phyloP scores from a whole-genome alignment of 2,797 vertebrate species.

The Enteromius argenteus region DNA sequence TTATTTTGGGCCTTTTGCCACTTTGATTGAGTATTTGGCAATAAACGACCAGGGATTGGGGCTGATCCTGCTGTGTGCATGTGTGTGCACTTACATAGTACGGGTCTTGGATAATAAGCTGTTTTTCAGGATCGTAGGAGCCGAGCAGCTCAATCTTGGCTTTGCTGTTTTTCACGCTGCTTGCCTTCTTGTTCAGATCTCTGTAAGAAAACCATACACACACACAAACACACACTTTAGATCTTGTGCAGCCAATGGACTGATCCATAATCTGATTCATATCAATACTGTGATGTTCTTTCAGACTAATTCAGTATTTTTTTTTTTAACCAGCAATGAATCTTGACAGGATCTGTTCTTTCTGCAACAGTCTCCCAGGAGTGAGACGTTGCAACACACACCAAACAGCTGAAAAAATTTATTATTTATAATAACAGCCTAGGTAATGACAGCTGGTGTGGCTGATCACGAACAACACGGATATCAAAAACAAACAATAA shows the following conservation, averaged over 20 bases:
- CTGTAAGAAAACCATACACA: constrained; percentile 70
- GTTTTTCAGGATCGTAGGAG: constrained; percentile 90
- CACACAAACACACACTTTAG: constrained; percentile 9
- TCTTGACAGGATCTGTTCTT: constrained; percentile 3
- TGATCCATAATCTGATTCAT: constrained; percentile 3
- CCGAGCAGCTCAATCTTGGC: constrained; percentile 95
- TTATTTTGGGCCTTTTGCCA: not conserved
- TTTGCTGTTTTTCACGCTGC: constrained; percentile 81
- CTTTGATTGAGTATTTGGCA: not conserved
- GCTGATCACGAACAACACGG: not conserved
- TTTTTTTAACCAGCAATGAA: not conserved
- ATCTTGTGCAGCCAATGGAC: not conserved
- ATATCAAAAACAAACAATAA: constrained; percentile 3
- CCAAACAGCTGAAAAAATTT: not conserved
- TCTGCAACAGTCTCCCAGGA: constrained; percentile 58
- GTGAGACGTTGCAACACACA: not conserved
- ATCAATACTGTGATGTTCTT: not conserved
- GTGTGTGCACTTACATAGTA: constrained; percentile 89
- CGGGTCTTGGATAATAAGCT: constrained; percentile 92
- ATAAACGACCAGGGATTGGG: not conserved
- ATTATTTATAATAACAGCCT: not conserved
- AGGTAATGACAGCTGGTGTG: not conserved
- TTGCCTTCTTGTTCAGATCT: constrained; percentile 89
- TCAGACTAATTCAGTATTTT: not conserved
- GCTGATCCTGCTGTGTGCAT: not conserved